Percentiles rank a stretch among this genome's conserved stretches.
phyloP scores from a whole-genome alignment of 2,113 vertebrate species.

The Lophura nycthemera region DNA sequence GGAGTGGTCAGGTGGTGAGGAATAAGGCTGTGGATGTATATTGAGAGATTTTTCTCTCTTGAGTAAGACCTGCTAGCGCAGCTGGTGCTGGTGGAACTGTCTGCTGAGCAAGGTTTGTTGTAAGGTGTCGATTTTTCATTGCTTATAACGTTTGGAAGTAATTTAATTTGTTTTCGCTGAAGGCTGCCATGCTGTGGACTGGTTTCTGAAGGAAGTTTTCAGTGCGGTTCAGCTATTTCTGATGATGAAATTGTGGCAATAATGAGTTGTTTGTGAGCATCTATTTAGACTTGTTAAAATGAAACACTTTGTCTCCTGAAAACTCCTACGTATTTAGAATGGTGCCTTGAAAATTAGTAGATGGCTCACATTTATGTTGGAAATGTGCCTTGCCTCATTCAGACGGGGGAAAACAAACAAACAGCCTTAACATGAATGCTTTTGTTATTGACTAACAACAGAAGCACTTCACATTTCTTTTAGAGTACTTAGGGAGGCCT shows the following conservation, averaged over 20 bases:
- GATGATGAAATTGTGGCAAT: neutral
- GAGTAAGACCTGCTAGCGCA: neutral
- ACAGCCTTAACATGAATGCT: neutral
- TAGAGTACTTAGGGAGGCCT: neutral
- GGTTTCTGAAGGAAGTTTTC: neutral
- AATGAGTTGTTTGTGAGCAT: neutral
- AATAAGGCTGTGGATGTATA: neutral
- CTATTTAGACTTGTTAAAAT: neutral
- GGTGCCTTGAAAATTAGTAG: constrained; percentile 16
- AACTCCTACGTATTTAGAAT: neutral
- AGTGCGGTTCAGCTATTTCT: neutral
- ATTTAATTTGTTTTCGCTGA: neutral
- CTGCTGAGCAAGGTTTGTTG: neutral
- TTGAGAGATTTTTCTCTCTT: neutral
- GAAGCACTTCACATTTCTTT: neutral
- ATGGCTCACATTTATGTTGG: neutral
- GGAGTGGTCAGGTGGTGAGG: neutral
- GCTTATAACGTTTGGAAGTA: neutral
- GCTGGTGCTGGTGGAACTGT: neutral
- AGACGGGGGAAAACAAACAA: neutral
- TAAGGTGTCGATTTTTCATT: neutral
- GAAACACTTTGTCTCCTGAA: neutral
- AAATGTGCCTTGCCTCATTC: neutral
- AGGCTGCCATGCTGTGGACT: neutral
- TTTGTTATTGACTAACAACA: neutral